A percentile compares a stretch with the other conserved stretches of the same genome.
These are phyloP conservation scores for Amphimallon solstitiale DNA, from an alignment of 2,888 invertebrate genomes.

Conservation along the genomic window DNA sequence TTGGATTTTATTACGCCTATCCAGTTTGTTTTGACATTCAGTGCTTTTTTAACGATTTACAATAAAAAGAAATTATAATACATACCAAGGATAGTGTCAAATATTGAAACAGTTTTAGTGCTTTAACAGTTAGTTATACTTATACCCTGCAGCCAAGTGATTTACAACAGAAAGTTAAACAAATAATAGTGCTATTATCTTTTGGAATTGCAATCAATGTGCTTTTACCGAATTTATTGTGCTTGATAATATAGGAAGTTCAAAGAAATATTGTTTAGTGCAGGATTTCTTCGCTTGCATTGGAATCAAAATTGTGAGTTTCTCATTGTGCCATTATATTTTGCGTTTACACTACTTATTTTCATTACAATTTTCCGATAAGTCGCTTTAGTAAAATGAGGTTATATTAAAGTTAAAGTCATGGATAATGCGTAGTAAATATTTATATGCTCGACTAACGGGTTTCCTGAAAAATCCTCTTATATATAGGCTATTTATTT, in stretches of 20 bases:
- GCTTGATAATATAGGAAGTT: background rate
- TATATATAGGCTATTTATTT: no score
- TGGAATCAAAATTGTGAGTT: conserved; percentile 17
- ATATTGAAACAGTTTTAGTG: conserved; percentile 1
- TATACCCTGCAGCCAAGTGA: background rate
- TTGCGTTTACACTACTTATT: no score
- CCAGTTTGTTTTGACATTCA: no score
- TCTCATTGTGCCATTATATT: background rate
- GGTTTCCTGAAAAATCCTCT: no score
- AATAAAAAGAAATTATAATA: background rate
- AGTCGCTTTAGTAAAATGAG: no score
- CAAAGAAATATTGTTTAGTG: background rate
- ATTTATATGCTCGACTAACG: no score
- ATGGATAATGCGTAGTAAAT: no score
- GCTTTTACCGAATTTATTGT: conserved; percentile 9
- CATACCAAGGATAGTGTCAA: conserved; percentile 3
- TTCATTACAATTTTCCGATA: no score
- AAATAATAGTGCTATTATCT: conserved; percentile 4
- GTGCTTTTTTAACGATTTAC: no score
- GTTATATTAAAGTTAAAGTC: no score
- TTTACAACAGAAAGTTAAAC: conserved; percentile 11
- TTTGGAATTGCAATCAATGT: background rate
- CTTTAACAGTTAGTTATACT: background rate
- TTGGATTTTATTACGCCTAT: no score
- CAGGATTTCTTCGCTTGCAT: no score